Percentiles rank a stretch among this genome's conserved stretches.
phyloP scores from a whole-genome alignment of 2,113 vertebrate species.

The Petaurus breviceps region DNA sequence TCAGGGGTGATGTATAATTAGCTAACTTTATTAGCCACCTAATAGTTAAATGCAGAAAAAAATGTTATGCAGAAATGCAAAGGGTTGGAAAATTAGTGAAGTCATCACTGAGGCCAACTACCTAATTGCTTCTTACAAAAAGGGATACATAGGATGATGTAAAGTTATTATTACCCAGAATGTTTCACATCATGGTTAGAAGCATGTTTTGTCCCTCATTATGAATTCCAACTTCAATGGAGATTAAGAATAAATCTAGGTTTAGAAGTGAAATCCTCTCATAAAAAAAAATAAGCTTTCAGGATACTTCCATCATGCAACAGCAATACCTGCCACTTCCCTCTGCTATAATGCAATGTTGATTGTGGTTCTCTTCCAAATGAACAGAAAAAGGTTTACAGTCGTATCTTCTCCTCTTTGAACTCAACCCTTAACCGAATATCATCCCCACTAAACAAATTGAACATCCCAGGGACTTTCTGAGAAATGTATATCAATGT shows the following conservation, averaged over 20 bases:
- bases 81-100: background rate
- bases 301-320: background rate
- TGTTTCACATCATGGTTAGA: background rate
- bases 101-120: background rate
- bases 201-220: background rate
- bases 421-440: background rate
- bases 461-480: background rate
- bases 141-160: background rate
- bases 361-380: background rate
- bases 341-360: background rate
- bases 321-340: background rate
- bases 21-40: constrained; percentile 37
- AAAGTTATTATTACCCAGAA: background rate
- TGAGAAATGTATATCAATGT: background rate
- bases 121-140: constrained; percentile 30
- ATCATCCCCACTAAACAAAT: background rate
- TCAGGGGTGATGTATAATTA: constrained; percentile 48
- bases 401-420: background rate
- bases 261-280: background rate
- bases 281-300: constrained; percentile 21
- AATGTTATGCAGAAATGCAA: constrained; percentile 36
- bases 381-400: background rate
- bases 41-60: constrained; percentile 34
- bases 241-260: constrained; percentile 39
- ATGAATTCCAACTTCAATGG: background rate